Evolutionary conservation across 2,888 invertebrate species (phyloP).

Genomic region (Octodonta nipae): DNA sequence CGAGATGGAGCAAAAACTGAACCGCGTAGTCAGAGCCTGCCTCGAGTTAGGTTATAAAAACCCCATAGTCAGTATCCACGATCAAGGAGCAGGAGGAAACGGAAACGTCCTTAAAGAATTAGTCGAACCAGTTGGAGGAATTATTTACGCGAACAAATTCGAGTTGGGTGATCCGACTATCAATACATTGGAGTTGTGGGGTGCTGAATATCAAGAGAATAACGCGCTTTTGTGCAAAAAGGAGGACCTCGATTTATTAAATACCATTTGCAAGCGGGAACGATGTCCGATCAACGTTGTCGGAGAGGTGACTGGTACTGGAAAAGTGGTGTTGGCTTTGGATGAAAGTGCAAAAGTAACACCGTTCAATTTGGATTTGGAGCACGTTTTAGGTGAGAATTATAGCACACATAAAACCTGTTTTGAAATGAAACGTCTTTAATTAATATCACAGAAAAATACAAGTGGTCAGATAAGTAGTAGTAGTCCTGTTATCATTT

Average conservation of each 20-base stretch:
- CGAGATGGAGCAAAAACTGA: slow-evolving; percentile 97
- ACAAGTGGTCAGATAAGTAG: too few relatives aligned
- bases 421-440: too few relatives aligned
- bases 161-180: slow-evolving; percentile 90
- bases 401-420: too few relatives aligned
- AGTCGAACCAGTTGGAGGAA: slow-evolving; percentile 87
- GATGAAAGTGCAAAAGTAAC: slow-evolving; percentile 44
- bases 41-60: slow-evolving; percentile 68
- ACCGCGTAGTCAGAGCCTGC: slow-evolving; percentile 84
- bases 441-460: too few relatives aligned
- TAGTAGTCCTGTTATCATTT: too few relatives aligned
- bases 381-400: slow-evolving; percentile 75
- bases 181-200: slow-evolving; percentile 88
- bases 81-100: slow-evolving; percentile 98
- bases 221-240: slow-evolving; percentile 73
- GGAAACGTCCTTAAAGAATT: slow-evolving; percentile 95
- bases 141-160: slow-evolving; percentile 74
- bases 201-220: slow-evolving; percentile 95
- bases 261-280: slow-evolving; percentile 68
- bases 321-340: slow-evolving; percentile 54
- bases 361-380: slow-evolving; percentile 80
- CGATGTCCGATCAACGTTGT: slow-evolving; percentile 82
- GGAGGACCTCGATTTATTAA: slow-evolving; percentile 49
- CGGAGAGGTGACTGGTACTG: slow-evolving; percentile 79
- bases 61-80: slow-evolving; percentile 91